Base-by-base conservation (phyloP, 2,113 vertebrate genomes). In the Pholis gunnellus region DNA sequence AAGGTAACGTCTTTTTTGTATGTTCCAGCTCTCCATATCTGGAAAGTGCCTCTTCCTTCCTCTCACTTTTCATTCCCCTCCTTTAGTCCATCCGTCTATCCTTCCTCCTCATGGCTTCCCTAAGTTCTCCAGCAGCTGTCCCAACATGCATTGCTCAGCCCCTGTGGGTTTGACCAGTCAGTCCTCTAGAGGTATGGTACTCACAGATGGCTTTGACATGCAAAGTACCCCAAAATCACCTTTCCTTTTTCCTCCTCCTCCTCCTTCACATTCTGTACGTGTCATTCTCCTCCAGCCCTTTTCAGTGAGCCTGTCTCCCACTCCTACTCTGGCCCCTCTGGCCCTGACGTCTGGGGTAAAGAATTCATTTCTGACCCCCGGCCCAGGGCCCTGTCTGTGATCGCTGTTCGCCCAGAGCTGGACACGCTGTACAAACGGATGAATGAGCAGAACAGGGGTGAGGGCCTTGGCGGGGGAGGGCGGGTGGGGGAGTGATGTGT, bases 251-350 rank as follows among this genome's bases (percentile, higher is more conserved):
- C 40, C 27, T 81, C 42, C 36, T 81, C 40, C 40, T 67, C 40
- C 40, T 67, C 67, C 48, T 83, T 66, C 59, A 20, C 74, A 20
- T 63, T 71, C 34, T 85, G 54, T 83, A 42, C 25, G 25, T 78
- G 44, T 87, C 78, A 87, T 93, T 91, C 83, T 92, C 95, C 92
- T 93, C 84, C 79, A 97, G 97, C 95, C 89, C 86, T 95, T 87
- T 89, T 89, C 81, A 93, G 92, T 68, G 91, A 93, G 71, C 95
- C 95, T 59, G 84, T 94, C 31, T 93, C 94, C 90, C 91, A 89
- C 82, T 89, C 92, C 2, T 9, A 87, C 78, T 93, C 87, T 84
- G 75, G 79, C 75, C 85, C 85, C 38, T 82, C 56, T 86, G 89
- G 80, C 89, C 83, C 90, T 83, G 90, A 93, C 0, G 60, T 82